Evolutionary conservation across 1,140 invertebrate species (phyloP), one percentile per base, ranked within the genome.

Genomic region (Drosophila aff.): DNA sequence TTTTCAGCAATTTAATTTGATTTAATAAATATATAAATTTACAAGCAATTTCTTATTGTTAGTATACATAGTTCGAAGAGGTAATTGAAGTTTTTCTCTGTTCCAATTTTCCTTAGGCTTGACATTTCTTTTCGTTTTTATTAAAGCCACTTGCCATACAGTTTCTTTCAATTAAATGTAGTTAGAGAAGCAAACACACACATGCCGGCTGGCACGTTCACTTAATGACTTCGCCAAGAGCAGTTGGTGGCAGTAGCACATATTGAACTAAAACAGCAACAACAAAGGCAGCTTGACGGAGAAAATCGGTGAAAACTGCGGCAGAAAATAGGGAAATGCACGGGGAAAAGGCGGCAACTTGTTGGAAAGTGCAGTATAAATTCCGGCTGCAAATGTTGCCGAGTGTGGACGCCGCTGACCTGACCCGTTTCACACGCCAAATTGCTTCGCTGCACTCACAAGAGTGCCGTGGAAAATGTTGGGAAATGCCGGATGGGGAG

Each of bases 371-470:
- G 81, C 77, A 78, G 74, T 69, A 84, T 84, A 79, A 89, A 79
- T 81, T 83, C 59, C 73, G 74, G 72, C 65, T 63, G 65, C 52
- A 62, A 59, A 64, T 58, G 72, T 59, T 60, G 60, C 60, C 66
- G 64, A 52, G 64, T 55, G 71, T 43, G 61, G 38, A 67, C 68
- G 74, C 43, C 62, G 73, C 78, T 85, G 78, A 89, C 69, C 85
- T 89, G 85, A 90, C 85, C 85, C 85, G 85, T 81, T 89, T 89
- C 85, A 85, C 81, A 90, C 81, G 85, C 81, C 81, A 89, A 89
- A 90, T 89, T 89, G 85, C 85, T 90, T 82, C 85, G 79, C 53
- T 89, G 85, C 85, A 90, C 85, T 84, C 57, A 85, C 78, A 84
- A 84, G 74, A 68, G 63, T 31, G 52, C 33, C 49, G 33, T n/a